phyloP scores from a whole-genome alignment of 2,888 invertebrate species.

The Yponomeuta plumbellus region DNA sequence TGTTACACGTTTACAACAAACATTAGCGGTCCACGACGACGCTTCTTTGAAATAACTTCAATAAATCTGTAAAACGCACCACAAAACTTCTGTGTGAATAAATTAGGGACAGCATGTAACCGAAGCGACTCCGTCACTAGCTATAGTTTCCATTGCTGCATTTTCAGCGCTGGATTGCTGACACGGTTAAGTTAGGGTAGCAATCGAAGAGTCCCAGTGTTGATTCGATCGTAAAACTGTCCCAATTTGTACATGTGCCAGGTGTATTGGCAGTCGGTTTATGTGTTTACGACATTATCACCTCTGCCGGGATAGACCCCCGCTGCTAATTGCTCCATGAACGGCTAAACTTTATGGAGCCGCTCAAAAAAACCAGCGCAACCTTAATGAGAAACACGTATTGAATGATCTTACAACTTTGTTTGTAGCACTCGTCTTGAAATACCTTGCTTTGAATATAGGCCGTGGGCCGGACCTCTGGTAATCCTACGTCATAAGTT shows the following conservation, averaged over 20 bases:
- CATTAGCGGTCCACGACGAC: constrained; percentile 55
- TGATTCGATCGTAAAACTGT: background rate
- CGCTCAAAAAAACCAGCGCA: constrained; percentile 21
- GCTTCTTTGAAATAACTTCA: constrained; percentile 60
- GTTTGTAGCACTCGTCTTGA: background rate
- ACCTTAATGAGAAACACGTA: constrained; percentile 47
- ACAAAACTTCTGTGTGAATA: constrained; percentile 64
- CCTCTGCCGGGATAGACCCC: constrained; percentile 55
- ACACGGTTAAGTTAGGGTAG: constrained; percentile 9
- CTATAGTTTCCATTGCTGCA: constrained; percentile 30
- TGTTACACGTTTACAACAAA: constrained; percentile 50
- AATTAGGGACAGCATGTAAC: constrained; percentile 8
- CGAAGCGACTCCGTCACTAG: background rate
- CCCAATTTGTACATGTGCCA: constrained; percentile 37
- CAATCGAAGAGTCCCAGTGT: constrained; percentile 19
- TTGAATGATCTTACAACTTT: constrained; percentile 21
- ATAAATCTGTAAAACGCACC: constrained; percentile 72
- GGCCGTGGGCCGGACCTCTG: too few species aligned
- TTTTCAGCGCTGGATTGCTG: constrained; percentile 9
- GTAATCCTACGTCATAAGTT: too few species aligned
- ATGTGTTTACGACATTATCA: constrained; percentile 68
- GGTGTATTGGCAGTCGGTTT: constrained; percentile 51
- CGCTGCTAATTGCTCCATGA: constrained; percentile 67
- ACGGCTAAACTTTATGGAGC: constrained; percentile 20
- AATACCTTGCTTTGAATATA: background rate